A percentile compares a stretch with the other conserved stretches of the same genome.
phyloP scores from a whole-genome alignment of 2,888 invertebrate species.

The Pollenia angustigena region DNA sequence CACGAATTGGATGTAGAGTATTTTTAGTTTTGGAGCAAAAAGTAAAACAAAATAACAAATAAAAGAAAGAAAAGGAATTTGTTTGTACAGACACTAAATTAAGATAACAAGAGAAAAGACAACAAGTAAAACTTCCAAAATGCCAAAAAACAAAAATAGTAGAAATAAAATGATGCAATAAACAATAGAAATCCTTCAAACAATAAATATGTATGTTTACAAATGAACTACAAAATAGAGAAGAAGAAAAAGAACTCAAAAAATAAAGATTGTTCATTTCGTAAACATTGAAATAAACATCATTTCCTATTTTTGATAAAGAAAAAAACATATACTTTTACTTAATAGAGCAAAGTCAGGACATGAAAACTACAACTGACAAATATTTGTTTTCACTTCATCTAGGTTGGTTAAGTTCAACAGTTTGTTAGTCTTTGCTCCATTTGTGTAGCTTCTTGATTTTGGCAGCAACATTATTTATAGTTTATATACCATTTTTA shows the following conservation, averaged over 20 bases:
- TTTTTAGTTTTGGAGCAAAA: slow-evolving; percentile 20
- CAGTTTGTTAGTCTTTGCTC: slow-evolving; percentile 67
- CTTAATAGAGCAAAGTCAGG: slow-evolving; percentile 23
- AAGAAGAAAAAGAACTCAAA: background rate
- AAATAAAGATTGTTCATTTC: slow-evolving; percentile 54
- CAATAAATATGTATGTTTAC: background rate
- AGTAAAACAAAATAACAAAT: slow-evolving; percentile 35
- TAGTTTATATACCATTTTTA: background rate
- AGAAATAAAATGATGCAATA: slow-evolving; percentile 57
- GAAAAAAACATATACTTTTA: slow-evolving; percentile 13
- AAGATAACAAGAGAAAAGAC: slow-evolving; percentile 61
- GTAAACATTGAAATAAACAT: slow-evolving; percentile 60
- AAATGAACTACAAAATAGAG: background rate
- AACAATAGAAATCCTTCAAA: slow-evolving; percentile 56
- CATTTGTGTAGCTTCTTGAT: slow-evolving; percentile 13
- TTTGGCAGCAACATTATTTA: slow-evolving; percentile 26
- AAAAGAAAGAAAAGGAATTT: slow-evolving; percentile 51
- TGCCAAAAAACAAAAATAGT: slow-evolving; percentile 26
- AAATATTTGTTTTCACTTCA: slow-evolving; percentile 74
- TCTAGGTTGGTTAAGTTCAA: slow-evolving; percentile 76
- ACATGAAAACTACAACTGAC: slow-evolving; percentile 63
- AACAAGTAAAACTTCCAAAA: slow-evolving; percentile 29
- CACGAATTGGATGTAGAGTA: slow-evolving; percentile 4
- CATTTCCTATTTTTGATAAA: slow-evolving; percentile 44
- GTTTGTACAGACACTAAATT: slow-evolving; percentile 64